Evolutionary conservation across 2,797 vertebrate species (phyloP), one percentile per base, ranked within the genome.

Genomic region (Takifugu ocellatus): DNA sequence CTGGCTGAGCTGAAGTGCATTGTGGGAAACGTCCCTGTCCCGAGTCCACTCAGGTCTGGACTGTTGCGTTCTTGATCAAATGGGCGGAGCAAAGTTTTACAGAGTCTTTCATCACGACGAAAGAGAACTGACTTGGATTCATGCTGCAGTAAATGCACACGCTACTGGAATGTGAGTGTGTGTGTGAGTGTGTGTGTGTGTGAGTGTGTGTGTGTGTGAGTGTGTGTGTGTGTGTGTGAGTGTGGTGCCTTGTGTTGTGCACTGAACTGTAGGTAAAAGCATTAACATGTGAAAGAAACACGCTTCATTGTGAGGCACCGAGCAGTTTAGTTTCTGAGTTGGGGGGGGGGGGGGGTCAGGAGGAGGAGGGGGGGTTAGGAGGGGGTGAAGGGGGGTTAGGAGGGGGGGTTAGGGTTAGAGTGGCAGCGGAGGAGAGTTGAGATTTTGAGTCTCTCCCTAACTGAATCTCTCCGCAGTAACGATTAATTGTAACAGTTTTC

Each of bases 221-320:
- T 21, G 53, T 66, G 65, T 50, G 49, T 25, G 60, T 54, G 55
- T 33, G 44, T 25, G 44, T 16, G 56, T 29, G 39, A 24, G 1
- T 24, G 45, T 61, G 45, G 70, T 72, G 75, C 70, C 66, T 70
- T 75, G 78, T 68, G 65, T 61, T 43, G 83, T 61, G 77, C 84
- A 61, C 78, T 80, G 87, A 82, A 81, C 79, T 57, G 69, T 66
- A 82, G 85, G 85, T 90, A 91, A 91, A 75, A 63, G 57, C 78
- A 92, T 92, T 92, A 91, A 81, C 90, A 92, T 91, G 83, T 87
- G 87, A 92, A 92, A 88, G 87, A 67, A 75, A 53, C 45, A 25
- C 71, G 77, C 79, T 87, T 87, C 81, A 87, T 87, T 88, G 87
- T 83, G 75, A 85, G 74, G 77, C 71, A 61, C 55, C 1, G 63